A percentile compares a stretch with the other conserved stretches of the same genome.
phyloP scores from a whole-genome alignment of 1,140 invertebrate species.

The Patella vulgata region DNA sequence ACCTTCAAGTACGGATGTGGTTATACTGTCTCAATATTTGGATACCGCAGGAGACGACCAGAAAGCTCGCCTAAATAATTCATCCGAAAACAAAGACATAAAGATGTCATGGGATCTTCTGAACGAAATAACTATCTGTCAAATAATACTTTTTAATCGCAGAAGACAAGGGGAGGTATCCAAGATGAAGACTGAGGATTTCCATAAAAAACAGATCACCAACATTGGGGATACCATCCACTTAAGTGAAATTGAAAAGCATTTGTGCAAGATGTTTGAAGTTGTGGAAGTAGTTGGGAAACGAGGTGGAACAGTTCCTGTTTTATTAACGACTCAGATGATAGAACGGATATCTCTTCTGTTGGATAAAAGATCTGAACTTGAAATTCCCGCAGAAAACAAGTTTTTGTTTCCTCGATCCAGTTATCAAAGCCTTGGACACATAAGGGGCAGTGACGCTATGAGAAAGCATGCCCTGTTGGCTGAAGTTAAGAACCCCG shows the following conservation, averaged over 20 bases:
- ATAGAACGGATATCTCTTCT: too few relatives aligned
- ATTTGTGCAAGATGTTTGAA: neutral
- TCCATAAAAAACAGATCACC: neutral
- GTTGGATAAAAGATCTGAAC: too few relatives aligned
- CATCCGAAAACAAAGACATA: too few relatives aligned
- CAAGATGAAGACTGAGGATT: neutral
- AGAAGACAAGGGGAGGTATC: conserved; percentile 8
- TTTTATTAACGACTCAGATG: too few relatives aligned
- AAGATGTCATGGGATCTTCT: conserved; percentile 3
- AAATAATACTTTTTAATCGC: conserved; percentile 22
- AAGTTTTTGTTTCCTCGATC: too few relatives aligned
- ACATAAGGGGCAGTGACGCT: too few relatives aligned
- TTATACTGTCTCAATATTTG: conserved; percentile 7
- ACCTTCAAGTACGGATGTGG: conserved; percentile 18
- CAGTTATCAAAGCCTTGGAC: neutral
- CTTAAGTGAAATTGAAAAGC: neutral
- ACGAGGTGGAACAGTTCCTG: too few relatives aligned
- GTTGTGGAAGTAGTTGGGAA: conserved; percentile 15
- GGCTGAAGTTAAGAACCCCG: too few relatives aligned
- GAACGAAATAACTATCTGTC: conserved; percentile 1
- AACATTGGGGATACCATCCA: too few relatives aligned
- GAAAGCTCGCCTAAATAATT: neutral
- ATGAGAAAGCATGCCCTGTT: too few relatives aligned
- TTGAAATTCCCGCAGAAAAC: too few relatives aligned
- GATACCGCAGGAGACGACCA: conserved; percentile 2